A percentile compares a stretch with the other conserved stretches of the same genome.
Conservation (phyloP, 1,140 invertebrate genomes). For the Oscheius sp. region DNA sequence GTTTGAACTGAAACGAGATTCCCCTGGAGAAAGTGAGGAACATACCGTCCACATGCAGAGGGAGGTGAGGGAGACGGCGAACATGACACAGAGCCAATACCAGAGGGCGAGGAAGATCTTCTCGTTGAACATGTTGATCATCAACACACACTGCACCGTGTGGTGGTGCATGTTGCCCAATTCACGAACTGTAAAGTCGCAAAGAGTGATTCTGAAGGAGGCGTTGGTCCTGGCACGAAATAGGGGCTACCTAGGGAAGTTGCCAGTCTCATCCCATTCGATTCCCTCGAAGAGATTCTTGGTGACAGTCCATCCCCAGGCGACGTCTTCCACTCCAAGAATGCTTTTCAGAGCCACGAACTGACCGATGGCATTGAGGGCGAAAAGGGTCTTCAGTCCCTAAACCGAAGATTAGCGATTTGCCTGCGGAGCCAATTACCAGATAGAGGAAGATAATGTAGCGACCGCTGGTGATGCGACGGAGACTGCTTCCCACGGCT, state of each 20-base stretch:
- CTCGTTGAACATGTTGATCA: constrained; percentile 64
- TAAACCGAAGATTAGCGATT: too few species aligned
- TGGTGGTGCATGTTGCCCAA: constrained; percentile 45
- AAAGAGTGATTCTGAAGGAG: constrained; percentile 49
- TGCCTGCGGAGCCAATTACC: constrained; percentile 26
- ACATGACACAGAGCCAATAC: constrained; percentile 58
- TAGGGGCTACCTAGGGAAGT: constrained; percentile 49
- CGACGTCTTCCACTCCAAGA: constrained; percentile 48
- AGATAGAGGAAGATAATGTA: constrained; percentile 34
- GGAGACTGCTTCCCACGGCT: constrained; percentile 1
- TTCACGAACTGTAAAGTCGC: constrained; percentile 53
- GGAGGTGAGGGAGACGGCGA: constrained; percentile 24
- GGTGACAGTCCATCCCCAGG: constrained; percentile 54
- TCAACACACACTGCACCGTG: constrained; percentile 61
- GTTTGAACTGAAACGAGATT: neutral
- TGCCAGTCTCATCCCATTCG: constrained; percentile 59
- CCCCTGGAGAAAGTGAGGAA: neutral
- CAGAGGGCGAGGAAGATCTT: constrained; percentile 62
- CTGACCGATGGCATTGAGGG: constrained; percentile 54
- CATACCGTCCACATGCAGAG: constrained; percentile 7
- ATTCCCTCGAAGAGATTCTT: constrained; percentile 48
- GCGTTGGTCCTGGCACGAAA: neutral
- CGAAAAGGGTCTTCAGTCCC: constrained; percentile 52
- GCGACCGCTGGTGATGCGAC: constrained; percentile 24
- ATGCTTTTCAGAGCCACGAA: constrained; percentile 56